Percentiles rank a stretch among this genome's conserved stretches.
These are phyloP conservation scores for Prolemur simus DNA, from an alignment of 2,113 vertebrate genomes.

Conservation along the genomic window DNA sequence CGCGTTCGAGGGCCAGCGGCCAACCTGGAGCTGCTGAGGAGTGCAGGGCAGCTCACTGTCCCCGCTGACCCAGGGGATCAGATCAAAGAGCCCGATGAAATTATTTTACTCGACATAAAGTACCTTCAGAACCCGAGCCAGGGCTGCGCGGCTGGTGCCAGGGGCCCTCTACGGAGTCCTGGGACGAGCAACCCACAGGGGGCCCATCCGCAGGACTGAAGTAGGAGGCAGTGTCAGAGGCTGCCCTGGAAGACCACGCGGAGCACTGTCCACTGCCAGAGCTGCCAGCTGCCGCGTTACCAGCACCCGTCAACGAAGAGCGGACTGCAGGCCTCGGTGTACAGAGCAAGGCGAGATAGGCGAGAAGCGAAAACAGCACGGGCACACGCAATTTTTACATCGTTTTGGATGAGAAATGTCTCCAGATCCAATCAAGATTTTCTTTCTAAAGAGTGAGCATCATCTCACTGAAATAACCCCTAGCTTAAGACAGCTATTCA, in stretches of 20 bases:
- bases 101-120: background rate
- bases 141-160: constrained; percentile 1
- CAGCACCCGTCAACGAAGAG: background rate
- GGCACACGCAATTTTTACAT: background rate
- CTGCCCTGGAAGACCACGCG: background rate
- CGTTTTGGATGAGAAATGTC: background rate
- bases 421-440: background rate
- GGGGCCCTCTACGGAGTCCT: background rate
- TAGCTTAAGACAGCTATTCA: background rate
- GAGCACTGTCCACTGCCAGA: background rate
- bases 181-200: background rate
- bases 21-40: background rate
- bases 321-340: background rate
- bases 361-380: background rate
- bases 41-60: background rate
- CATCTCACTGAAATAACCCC: background rate
- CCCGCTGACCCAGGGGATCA: constrained; percentile 50
- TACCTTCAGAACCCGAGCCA: constrained; percentile 65
- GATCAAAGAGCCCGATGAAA: constrained; percentile 69
- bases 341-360: background rate
- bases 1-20: background rate
- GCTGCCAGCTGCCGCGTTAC: background rate
- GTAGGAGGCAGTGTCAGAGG: background rate
- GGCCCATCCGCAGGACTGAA: background rate
- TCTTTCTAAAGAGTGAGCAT: background rate